Conservation (phyloP, 2,797 vertebrate genomes). For the Lerista edwardsae region DNA sequence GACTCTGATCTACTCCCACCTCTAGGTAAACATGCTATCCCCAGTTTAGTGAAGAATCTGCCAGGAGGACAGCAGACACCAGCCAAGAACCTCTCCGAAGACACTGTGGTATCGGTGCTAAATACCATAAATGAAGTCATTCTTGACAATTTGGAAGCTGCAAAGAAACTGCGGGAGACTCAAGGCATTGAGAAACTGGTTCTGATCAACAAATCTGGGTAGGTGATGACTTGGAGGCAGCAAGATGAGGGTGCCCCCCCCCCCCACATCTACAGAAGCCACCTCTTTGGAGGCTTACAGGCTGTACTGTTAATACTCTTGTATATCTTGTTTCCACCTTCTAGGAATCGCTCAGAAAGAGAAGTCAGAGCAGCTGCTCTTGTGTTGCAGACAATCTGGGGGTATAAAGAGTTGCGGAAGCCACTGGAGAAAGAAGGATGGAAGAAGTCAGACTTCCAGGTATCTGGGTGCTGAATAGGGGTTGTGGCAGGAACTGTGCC, state of each 20-base stretch:
- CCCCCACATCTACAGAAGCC: neutral
- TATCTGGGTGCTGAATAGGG: slow-evolving; percentile 13
- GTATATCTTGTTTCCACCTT: neutral
- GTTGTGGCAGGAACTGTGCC: neutral
- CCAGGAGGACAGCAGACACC: slow-evolving; percentile 89
- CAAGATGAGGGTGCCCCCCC: neutral
- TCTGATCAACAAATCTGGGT: slow-evolving; percentile 95
- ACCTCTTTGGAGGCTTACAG: neutral
- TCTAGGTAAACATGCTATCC: slow-evolving; percentile 90
- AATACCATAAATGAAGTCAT: slow-evolving; percentile 93
- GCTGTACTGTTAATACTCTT: neutral
- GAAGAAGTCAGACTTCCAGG: slow-evolving; percentile 96
- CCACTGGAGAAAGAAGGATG: slow-evolving; percentile 96
- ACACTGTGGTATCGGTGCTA: slow-evolving; percentile 90
- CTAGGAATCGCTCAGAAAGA: slow-evolving; percentile 90
- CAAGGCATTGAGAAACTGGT: slow-evolving; percentile 95
- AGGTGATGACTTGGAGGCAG: slow-evolving; percentile 10
- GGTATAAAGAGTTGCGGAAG: slow-evolving; percentile 91
- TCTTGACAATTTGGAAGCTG: slow-evolving; percentile 89
- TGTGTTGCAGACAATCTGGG: slow-evolving; percentile 93
- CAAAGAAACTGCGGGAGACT: slow-evolving; percentile 89
- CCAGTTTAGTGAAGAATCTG: slow-evolving; percentile 88
- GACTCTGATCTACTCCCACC: slow-evolving; percentile 9
- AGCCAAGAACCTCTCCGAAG: slow-evolving; percentile 86
- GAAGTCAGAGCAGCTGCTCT: slow-evolving; percentile 92